Evolutionary conservation across 2,888 invertebrate species (phyloP), one percentile per base, ranked within the genome.

Genomic region (Mechanitis mazaeus): DNA sequence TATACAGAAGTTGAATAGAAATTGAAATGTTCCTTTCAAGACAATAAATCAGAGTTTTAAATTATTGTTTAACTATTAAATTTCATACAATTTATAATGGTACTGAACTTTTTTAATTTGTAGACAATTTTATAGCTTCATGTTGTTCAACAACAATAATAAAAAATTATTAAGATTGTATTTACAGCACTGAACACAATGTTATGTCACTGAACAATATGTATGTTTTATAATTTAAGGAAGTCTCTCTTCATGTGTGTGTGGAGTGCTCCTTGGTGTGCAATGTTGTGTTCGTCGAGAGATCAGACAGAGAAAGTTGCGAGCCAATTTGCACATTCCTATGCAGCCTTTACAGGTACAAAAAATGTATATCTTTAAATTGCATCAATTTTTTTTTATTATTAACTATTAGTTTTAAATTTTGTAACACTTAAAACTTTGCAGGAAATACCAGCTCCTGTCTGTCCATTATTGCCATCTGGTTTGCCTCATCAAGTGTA

Each of bases 201-300:
- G 20, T 28, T 28, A n/a, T 11, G n/a, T 38, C n/a, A 1, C 20
- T 20, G 20, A 20, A 20, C 20, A 20, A 20, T 20, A 38, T 12
- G 28, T 11, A 31, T 35, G 9, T 69, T 42, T 7, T 42, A 9
- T 42, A 42, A 42, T 42, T 42, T 7, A 42, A 91, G 91, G 91
- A 3, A 90, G 92, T 66, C 82, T 94, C 54, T 85, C 93, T 1
- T 91, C 93, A 2, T 87, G 93, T 71, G 94, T 94, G 12, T 93
- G 93, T 72, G 90, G 89, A 4, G 85, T 93, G 9, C 79, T 94
- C 46, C 84, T 94, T 5, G 92, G 92, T 1, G 92, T 94, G 45
- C 94, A 94, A 74, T 92, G 93, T 74, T 92, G 92, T 71, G 93
- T 93, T 33, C 85, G 92, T 1, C 86, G 91, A 42, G 91, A 82